Conservation (phyloP, 1,140 invertebrate species). For the Eupeodes corollae region DNA sequence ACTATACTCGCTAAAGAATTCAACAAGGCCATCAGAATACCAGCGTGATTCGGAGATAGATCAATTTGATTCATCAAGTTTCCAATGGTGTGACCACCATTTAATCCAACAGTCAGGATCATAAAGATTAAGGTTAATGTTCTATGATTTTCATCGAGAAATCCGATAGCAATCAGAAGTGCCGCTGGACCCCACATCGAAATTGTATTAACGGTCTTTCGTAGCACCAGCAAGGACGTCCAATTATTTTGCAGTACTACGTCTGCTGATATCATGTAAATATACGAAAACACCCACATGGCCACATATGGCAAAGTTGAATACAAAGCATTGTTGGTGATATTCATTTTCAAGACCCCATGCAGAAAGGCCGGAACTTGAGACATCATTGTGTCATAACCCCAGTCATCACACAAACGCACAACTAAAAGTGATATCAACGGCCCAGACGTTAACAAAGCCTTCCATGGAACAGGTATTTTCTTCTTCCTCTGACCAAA, state of each 20-base stretch:
- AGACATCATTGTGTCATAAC: constrained; percentile 80
- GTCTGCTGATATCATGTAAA: constrained; percentile 40
- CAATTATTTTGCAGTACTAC: background rate
- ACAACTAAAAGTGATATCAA: constrained; percentile 55
- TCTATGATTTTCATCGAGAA: constrained; percentile 29
- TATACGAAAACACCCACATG: constrained; percentile 53
- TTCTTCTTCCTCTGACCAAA: too few relatives aligned
- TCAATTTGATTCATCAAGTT: constrained; percentile 53
- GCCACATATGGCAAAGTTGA: constrained; percentile 67
- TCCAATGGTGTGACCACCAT: constrained; percentile 59
- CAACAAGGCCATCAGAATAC: constrained; percentile 50
- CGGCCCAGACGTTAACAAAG: constrained; percentile 61
- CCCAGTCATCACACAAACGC: constrained; percentile 64
- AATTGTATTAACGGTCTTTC: constrained; percentile 56
- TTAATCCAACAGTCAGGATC: constrained; percentile 55
- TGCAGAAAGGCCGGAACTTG: constrained; percentile 83
- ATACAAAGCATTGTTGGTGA: constrained; percentile 55
- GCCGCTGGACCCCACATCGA: constrained; percentile 44
- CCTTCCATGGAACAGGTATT: constrained; percentile 49
- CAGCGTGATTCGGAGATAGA: constrained; percentile 59
- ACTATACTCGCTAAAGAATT: constrained; percentile 58
- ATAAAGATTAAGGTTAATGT: constrained; percentile 47
- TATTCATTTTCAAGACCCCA: constrained; percentile 62
- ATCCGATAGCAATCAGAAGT: constrained; percentile 40
- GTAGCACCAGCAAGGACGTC: constrained; percentile 16